Percentiles rank a stretch among this genome's conserved stretches.
Evolutionary conservation across 2,888 invertebrate species (phyloP).

Genomic region (Lasioglossum zephyrum): DNA sequence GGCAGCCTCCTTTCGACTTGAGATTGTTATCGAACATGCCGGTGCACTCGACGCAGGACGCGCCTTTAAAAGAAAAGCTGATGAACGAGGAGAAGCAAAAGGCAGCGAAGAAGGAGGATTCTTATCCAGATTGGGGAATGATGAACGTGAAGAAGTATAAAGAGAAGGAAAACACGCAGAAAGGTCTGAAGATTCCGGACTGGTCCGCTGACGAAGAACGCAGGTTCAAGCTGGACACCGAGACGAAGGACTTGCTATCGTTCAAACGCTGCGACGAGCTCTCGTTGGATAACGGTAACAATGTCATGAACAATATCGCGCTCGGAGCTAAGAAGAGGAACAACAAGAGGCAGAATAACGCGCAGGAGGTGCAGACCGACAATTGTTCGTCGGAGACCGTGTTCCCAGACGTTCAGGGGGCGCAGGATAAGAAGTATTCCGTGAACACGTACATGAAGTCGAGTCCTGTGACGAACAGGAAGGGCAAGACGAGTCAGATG

Average conservation of each 20-base stretch:
- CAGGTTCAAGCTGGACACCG: conserved; percentile 77
- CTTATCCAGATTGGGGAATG: conserved; percentile 77
- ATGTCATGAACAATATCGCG: conserved; percentile 52
- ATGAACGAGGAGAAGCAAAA: conserved; percentile 66
- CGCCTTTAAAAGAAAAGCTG: conserved; percentile 70
- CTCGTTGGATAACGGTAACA: conserved; percentile 60
- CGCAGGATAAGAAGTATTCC: conserved; percentile 70
- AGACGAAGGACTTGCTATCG: conserved; percentile 74
- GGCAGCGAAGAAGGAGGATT: conserved; percentile 74
- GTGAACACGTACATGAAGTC: conserved; percentile 70
- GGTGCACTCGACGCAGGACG: conserved; percentile 81
- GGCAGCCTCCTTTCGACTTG: conserved; percentile 88
- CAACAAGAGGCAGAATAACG: conserved; percentile 64
- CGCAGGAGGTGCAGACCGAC: conserved; percentile 60
- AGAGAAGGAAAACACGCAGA: conserved; percentile 74
- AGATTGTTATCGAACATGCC: conserved; percentile 84
- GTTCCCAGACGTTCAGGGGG: conserved; percentile 60
- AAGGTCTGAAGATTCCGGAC: conserved; percentile 77
- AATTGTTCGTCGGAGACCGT: conserved; percentile 57
- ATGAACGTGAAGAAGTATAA: conserved; percentile 79
- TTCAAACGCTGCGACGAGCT: conserved; percentile 71
- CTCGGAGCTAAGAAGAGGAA: conserved; percentile 71
- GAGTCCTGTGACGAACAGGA: conserved; percentile 76
- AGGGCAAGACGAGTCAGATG: conserved; percentile 68
- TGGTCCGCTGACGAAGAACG: conserved; percentile 81